A percentile compares a stretch with the other conserved stretches of the same genome.
These are phyloP conservation scores for Drosophila leonis DNA, from an alignment of 2,888 invertebrate genomes.

Conservation along the genomic window DNA sequence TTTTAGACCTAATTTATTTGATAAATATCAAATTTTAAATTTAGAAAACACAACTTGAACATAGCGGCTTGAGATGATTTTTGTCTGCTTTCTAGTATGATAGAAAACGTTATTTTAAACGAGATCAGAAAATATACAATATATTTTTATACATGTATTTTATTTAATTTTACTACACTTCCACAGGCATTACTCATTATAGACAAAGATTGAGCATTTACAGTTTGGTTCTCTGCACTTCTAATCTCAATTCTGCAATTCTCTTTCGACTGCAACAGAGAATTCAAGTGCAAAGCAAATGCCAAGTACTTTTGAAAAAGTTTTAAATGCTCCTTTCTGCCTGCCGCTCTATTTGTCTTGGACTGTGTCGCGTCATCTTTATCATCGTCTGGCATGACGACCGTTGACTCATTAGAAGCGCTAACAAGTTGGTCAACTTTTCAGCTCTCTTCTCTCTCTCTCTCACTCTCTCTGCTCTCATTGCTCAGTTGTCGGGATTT, in stretches of 20 bases:
- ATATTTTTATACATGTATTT: neutral
- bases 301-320: constrained; percentile 40
- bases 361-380: constrained; percentile 37
- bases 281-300: constrained; percentile 45
- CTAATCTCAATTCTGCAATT: constrained; percentile 8
- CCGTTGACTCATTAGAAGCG: constrained; percentile 51
- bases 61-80: too few species aligned
- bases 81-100: too few species aligned
- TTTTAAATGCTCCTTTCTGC: constrained; percentile 15
- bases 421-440: constrained; percentile 57
- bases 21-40: too few species aligned
- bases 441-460: constrained; percentile 4
- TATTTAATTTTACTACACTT: neutral
- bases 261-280: constrained; percentile 16
- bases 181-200: neutral
- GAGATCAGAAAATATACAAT: too few species aligned
- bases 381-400: constrained; percentile 32
- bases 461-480: neutral
- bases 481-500: constrained; percentile 3
- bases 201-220: constrained; percentile 8
- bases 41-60: too few species aligned
- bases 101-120: too few species aligned
- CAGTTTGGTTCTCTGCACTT: constrained; percentile 6
- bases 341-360: constrained; percentile 40
- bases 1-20: too few species aligned